Percentiles rank a stretch among this genome's conserved stretches.
These are phyloP conservation scores for Silurus asotus DNA, from an alignment of 2,113 vertebrate genomes.

Conservation along the genomic window DNA sequence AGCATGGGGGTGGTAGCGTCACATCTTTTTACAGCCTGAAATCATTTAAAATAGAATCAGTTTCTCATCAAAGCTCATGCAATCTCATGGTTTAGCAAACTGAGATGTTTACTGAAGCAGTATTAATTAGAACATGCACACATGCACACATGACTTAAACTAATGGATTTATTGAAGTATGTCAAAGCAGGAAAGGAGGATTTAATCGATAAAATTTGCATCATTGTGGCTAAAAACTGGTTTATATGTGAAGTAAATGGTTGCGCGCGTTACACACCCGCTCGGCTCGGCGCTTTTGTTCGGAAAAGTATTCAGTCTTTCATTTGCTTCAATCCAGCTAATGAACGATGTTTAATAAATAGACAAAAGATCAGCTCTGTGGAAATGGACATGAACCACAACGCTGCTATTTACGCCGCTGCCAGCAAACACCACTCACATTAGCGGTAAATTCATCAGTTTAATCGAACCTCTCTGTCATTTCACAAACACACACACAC, in stretches of 20 bases:
- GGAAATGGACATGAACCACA: background rate
- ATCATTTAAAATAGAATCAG: too few relatives aligned
- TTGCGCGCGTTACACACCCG: background rate
- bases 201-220: background rate
- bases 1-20: too few relatives aligned
- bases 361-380: conserved; percentile 1
- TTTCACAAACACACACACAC: background rate
- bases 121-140: too few relatives aligned
- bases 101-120: too few relatives aligned
- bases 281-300: background rate
- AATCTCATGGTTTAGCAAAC: too few relatives aligned
- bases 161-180: background rate
- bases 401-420: background rate
- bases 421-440: conserved; percentile 1
- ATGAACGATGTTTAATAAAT: background rate
- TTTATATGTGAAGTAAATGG: background rate
- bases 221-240: background rate
- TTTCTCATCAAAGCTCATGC: too few relatives aligned
- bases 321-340: background rate
- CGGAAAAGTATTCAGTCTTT: background rate
- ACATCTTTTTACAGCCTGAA: too few relatives aligned
- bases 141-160: too few relatives aligned
- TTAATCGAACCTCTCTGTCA: background rate
- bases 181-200: background rate
- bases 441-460: background rate